Percentiles rank a stretch among this genome's conserved stretches.
phyloP scores from a whole-genome alignment of 2,888 invertebrate genomes.

The Tenthredo amoena region DNA sequence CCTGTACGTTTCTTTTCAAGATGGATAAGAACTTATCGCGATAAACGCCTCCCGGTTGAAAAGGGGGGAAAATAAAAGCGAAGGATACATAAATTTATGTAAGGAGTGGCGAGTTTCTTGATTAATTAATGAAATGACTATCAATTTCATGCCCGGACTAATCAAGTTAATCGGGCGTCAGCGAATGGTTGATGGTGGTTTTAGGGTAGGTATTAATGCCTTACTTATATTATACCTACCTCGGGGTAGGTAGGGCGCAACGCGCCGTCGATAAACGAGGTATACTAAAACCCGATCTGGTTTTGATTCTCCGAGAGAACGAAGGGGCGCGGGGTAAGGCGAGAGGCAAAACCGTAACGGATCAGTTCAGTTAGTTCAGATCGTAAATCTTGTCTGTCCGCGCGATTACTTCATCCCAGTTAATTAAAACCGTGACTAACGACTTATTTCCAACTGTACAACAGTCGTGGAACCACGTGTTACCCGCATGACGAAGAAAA shows the following conservation, averaged over 20 bases:
- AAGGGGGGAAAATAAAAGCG: not conserved
- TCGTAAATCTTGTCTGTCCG: slow-evolving; percentile 31
- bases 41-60: no score
- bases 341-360: not conserved
- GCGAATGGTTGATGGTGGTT: slow-evolving; percentile 19
- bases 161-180: slow-evolving; percentile 35
- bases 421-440: slow-evolving; percentile 44
- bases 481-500: not conserved
- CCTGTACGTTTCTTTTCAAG: not conserved
- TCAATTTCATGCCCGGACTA: slow-evolving; percentile 38
- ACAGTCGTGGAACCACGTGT: not conserved
- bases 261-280: slow-evolving; percentile 19
- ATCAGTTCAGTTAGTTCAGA: slow-evolving; percentile 18
- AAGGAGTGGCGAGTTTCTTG: not conserved
- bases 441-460: not conserved
- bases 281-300: slow-evolving; percentile 28
- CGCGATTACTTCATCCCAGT: slow-evolving; percentile 37
- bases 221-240: not conserved
- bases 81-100: not conserved
- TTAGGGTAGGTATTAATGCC: slow-evolving; percentile 24
- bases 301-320: not conserved
- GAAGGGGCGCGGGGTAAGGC: not conserved
- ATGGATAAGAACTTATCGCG: not conserved
- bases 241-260: slow-evolving; percentile 1
- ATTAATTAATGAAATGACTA: slow-evolving; percentile 27